Base-by-base conservation (phyloP, 2,797 vertebrate genomes). In the Megaceryle alcyon region DNA sequence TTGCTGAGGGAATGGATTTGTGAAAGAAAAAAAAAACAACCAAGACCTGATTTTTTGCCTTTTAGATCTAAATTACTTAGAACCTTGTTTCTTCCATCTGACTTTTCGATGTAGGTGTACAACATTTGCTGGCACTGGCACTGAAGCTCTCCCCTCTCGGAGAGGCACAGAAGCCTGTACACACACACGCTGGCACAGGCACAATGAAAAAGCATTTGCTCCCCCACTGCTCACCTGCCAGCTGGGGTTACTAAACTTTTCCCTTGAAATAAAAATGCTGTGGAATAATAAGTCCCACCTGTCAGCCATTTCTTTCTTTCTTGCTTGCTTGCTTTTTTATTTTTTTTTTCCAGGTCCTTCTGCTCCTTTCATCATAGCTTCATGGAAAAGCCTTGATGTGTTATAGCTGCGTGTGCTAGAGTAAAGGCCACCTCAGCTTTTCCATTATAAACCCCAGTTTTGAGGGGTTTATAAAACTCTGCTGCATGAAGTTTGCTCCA, bases 241-340 rank as follows among this genome's bases (percentile, higher is more conserved):
- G 97, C 96, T 97, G 96, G 95, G 95, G 95, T 97, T 97, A 97
- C 95, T 97, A 97, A 97, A 97, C 95, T 97, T 97, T 97, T 97
- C 95, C 96, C 96, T 97, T 97, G 95, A 97, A 97, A 97, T 96
- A 97, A 97, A 97, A 97, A 96, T 83, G 88, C 88, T 87, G 95
- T 86, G 92, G 94, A 97, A 96, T 97, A 97, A 97, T 96, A 97
- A 97, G 96, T 95, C 96, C 96, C 96, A 97, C 97, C 97, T 97
- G 97, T 96, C 72, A 10, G 92, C 94, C 96, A 96, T 94, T 96
- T 88, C 84, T 90, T 92, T 80, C 71, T 93, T 94, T 92, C 81
- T 78, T 86, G 41, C 41, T 41, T 41, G 41, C 41, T 48, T 46
- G 87, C 87, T 94, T 96, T 92, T 82, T 60, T 63, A 13, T 84